Percentiles rank a stretch among this genome's conserved stretches.
Conservation (phyloP, 1,140 invertebrate genomes). For the Procambarus virginalis region DNA sequence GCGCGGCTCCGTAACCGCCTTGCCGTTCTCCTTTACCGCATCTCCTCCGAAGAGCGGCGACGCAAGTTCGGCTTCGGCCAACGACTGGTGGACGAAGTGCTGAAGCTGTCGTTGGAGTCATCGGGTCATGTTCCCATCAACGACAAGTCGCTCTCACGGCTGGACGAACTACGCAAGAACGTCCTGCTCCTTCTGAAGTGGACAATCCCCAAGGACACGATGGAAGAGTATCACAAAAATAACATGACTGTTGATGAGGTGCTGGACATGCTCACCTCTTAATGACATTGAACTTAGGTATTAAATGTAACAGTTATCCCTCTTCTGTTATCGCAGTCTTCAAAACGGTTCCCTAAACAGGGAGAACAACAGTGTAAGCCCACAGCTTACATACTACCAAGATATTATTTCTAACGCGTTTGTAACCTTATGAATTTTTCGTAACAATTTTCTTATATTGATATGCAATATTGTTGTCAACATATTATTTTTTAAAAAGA, state of each 20-base stretch:
- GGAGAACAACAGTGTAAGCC: not conserved
- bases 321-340: not conserved
- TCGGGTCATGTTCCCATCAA: slow-evolving; percentile 56
- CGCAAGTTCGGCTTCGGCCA: slow-evolving; percentile 69
- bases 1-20: slow-evolving; percentile 66
- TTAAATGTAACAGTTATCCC: not conserved
- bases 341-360: not conserved
- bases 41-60: slow-evolving; percentile 67
- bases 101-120: slow-evolving; percentile 66
- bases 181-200: slow-evolving; percentile 68
- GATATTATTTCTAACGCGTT: not conserved
- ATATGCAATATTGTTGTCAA: not conserved
- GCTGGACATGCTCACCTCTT: slow-evolving; percentile 69
- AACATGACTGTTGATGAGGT: slow-evolving; percentile 70
- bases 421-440: not conserved
- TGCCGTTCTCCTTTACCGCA: slow-evolving; percentile 69
- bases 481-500: not conserved
- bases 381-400: not conserved
- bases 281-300: not conserved
- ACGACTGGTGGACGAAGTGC: slow-evolving; percentile 67
- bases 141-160: slow-evolving; percentile 51
- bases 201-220: slow-evolving; percentile 70
- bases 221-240: slow-evolving; percentile 70
- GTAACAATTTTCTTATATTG: not conserved
- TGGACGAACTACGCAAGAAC: slow-evolving; percentile 69